Conservation (phyloP, 2,797 vertebrate species). For the Rhadinocentrus ornatus region DNA sequence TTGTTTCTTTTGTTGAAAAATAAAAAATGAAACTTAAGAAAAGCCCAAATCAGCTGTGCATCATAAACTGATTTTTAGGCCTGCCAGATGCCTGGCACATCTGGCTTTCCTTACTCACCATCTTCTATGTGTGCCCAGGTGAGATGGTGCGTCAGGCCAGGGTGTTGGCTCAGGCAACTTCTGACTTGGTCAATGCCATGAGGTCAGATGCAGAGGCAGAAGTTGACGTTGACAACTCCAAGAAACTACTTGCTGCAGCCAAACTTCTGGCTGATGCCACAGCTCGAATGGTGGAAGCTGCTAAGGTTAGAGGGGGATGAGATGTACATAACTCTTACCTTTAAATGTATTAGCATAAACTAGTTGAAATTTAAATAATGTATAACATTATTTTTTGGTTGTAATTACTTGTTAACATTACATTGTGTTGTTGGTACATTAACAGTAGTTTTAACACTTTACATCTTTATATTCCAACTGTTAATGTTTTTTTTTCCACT, state of each 20-base stretch:
- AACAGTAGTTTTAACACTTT: neutral
- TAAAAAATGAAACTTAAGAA: neutral
- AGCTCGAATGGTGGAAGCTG: slow-evolving; percentile 98
- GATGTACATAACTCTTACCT: neutral
- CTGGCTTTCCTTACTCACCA: neutral
- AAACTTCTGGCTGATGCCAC: slow-evolving; percentile 98
- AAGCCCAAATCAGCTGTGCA: neutral
- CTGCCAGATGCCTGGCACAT: slow-evolving; percentile 3
- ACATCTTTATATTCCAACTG: slow-evolving; percentile 8
- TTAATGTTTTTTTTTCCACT: too few species aligned
- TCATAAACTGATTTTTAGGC: neutral
- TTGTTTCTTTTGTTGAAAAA: neutral
- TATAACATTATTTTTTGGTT: neutral
- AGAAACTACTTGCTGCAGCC: slow-evolving; percentile 96
- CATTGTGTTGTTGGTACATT: neutral
- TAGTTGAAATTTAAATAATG: neutral
- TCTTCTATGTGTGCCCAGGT: slow-evolving; percentile 77
- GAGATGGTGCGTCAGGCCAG: slow-evolving; percentile 99
- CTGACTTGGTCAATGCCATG: slow-evolving; percentile 97
- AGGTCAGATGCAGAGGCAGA: slow-evolving; percentile 96
- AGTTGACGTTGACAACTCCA: slow-evolving; percentile 97
- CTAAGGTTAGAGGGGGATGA: slow-evolving; percentile 85
- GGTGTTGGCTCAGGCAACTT: slow-evolving; percentile 96
- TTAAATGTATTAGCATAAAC: neutral
- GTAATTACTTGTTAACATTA: neutral